Evolutionary conservation across 2,797 vertebrate species (phyloP).

Genomic region (Hemitrygon akajei): DNA sequence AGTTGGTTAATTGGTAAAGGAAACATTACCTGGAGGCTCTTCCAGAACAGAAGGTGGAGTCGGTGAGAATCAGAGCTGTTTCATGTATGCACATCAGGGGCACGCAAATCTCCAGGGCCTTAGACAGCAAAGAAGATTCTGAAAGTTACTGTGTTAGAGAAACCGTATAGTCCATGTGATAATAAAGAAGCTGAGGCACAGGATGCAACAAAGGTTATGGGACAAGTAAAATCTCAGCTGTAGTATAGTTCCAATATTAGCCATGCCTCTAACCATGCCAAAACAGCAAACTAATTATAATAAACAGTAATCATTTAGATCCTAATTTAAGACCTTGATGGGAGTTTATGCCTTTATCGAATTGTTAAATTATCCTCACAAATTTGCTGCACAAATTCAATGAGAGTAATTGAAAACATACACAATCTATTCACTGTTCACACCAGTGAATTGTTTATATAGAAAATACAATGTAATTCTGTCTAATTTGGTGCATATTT

Average conservation of each 20-base stretch:
- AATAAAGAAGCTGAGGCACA: too few species aligned
- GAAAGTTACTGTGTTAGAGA: neutral
- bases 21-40: conserved; percentile 21
- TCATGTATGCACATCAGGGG: conserved; percentile 28
- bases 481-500: neutral
- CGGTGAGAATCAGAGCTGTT: conserved; percentile 25
- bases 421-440: neutral
- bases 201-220: too few species aligned
- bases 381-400: neutral
- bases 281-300: neutral
- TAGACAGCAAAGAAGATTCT: neutral
- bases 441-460: neutral
- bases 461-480: neutral
- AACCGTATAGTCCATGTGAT: too few species aligned
- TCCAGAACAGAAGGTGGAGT: conserved; percentile 30
- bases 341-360: neutral
- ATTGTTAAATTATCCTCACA: neutral
- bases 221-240: too few species aligned
- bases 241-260: too few species aligned
- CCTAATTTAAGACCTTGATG: neutral
- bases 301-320: neutral
- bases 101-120: conserved; percentile 25
- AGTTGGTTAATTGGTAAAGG: neutral
- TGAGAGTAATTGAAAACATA: neutral
- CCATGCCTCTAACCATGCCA: neutral